Conservation (phyloP, 2,888 invertebrate species). For the Glaucopsyche alexis region DNA sequence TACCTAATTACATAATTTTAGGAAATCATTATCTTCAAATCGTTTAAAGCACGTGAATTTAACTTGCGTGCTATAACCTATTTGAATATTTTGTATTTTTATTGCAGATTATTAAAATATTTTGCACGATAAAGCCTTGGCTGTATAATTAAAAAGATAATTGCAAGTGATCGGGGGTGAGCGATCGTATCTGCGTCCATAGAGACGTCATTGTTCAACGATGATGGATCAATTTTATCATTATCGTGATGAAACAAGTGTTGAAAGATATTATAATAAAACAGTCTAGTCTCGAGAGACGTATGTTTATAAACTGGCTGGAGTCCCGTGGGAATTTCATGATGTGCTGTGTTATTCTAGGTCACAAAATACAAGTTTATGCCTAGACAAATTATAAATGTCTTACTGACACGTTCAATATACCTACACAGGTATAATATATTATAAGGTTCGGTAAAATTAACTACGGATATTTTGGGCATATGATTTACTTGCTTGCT, state of each 20-base stretch:
- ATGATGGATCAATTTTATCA: constrained; percentile 17
- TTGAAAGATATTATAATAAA: constrained; percentile 14
- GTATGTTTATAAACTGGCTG: neutral
- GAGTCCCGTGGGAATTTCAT: constrained; percentile 8
- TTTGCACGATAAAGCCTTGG: neutral
- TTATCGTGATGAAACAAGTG: constrained; percentile 15
- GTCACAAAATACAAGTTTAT: neutral
- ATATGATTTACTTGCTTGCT: too few relatives aligned
- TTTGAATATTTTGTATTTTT: neutral
- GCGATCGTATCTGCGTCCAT: constrained; percentile 8
- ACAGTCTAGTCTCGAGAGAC: neutral
- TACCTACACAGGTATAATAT: too few relatives aligned
- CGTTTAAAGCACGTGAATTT: too few relatives aligned
- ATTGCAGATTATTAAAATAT: neutral
- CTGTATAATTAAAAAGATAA: constrained; percentile 12
- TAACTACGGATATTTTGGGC: too few relatives aligned
- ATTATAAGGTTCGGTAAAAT: too few relatives aligned
- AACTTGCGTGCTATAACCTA: too few relatives aligned
- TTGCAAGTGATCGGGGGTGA: neutral
- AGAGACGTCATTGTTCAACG: constrained; percentile 11
- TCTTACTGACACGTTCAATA: neutral
- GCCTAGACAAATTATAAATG: neutral
- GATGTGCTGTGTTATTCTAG: neutral
- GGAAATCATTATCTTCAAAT: too few relatives aligned
- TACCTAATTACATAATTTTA: too few relatives aligned